These are phyloP conservation scores for Ruditapes philippinarum DNA, from an alignment of 1,140 invertebrate genomes.

Conservation along the genomic window DNA sequence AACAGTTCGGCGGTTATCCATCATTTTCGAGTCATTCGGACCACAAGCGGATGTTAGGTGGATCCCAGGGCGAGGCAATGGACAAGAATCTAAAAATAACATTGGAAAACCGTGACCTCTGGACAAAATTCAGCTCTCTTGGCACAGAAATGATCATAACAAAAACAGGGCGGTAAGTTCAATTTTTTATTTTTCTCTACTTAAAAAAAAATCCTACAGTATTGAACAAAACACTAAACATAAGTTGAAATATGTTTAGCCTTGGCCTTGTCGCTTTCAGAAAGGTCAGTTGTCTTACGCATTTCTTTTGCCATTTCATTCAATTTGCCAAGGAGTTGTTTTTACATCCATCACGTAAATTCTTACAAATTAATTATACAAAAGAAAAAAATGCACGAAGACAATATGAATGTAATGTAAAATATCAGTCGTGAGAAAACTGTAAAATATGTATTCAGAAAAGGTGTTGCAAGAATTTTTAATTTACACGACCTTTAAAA, in stretches of 20 bases:
- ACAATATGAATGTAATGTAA: background rate
- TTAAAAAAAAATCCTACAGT: too few relatives aligned
- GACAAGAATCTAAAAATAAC: slow-evolving; percentile 85
- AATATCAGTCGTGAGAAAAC: background rate
- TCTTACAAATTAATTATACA: too few relatives aligned
- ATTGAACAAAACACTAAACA: too few relatives aligned
- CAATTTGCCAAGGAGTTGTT: too few relatives aligned
- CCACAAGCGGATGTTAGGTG: slow-evolving; percentile 77
- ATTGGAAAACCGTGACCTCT: slow-evolving; percentile 91
- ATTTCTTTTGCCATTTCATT: too few relatives aligned
- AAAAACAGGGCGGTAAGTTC: slow-evolving; percentile 98
- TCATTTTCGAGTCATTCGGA: slow-evolving; percentile 77
- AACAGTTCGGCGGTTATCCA: slow-evolving; percentile 83
- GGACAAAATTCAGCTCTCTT: slow-evolving; percentile 99
- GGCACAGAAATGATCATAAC: slow-evolving; percentile 99
- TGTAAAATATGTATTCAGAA: background rate
- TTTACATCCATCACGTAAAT: too few relatives aligned
- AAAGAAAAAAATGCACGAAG: too few relatives aligned
- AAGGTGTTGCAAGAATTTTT: slow-evolving; percentile 1
- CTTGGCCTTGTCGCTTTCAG: too few relatives aligned
- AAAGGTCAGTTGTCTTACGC: too few relatives aligned
- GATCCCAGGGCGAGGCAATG: slow-evolving; percentile 74
- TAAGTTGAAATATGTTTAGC: too few relatives aligned
- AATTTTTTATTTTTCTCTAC: too few relatives aligned
- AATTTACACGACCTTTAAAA: slow-evolving; percentile 1